A percentile compares a stretch with the other conserved stretches of the same genome.
phyloP scores from a whole-genome alignment of 2,113 vertebrate species.

The Scomber scombrus region DNA sequence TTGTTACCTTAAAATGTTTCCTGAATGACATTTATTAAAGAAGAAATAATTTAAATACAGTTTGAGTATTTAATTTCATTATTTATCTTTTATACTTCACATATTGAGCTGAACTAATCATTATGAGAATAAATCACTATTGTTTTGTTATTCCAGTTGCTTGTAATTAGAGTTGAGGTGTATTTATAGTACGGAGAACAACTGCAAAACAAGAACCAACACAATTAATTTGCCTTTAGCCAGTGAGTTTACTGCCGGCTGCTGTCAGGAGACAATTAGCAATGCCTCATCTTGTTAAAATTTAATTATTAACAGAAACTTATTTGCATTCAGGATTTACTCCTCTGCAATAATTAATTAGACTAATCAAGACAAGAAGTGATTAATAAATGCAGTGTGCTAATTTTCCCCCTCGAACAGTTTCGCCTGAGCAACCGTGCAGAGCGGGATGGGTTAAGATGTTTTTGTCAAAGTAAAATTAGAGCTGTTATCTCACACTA shows the following conservation, averaged over 20 bases:
- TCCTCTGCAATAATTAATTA: constrained; percentile 29
- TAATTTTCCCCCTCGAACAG: constrained; percentile 21
- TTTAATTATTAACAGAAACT: constrained; percentile 34
- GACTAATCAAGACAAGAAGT: constrained; percentile 31
- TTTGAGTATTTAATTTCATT: neutral
- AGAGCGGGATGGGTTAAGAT: neutral
- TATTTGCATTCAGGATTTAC: constrained; percentile 52
- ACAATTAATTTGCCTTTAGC: too few relatives aligned
- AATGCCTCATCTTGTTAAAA: neutral
- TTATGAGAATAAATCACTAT: neutral
- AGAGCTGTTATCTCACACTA: constrained; percentile 13
- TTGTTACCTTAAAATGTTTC: too few relatives aligned
- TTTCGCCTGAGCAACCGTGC: constrained; percentile 41
- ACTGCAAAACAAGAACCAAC: neutral
- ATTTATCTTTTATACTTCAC: neutral
- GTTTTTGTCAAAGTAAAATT: constrained; percentile 20
- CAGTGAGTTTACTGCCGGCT: neutral
- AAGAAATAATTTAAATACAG: too few relatives aligned
- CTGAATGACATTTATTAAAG: too few relatives aligned
- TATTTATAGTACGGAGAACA: neutral
- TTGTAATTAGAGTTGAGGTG: neutral
- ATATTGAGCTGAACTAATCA: neutral
- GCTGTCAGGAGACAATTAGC: constrained; percentile 21
- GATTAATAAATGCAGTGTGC: constrained; percentile 26
- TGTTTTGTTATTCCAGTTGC: neutral